Evolutionary conservation across 2,797 vertebrate species (phyloP).

Genomic region (Acanthornis magna): DNA sequence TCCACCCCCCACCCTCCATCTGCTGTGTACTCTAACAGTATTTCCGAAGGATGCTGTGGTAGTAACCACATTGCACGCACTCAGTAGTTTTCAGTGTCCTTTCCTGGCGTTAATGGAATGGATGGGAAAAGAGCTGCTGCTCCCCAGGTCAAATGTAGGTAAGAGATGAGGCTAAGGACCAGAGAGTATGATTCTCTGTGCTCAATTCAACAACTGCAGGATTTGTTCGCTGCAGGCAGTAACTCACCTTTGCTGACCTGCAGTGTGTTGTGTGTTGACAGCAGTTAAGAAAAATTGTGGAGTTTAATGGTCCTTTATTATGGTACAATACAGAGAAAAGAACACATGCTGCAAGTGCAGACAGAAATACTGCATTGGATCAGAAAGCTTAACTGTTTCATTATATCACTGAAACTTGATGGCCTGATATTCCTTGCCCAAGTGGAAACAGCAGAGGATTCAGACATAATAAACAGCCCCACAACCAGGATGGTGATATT

Average conservation of each 20-base stretch:
- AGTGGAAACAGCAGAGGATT: neutral
- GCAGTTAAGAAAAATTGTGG: neutral
- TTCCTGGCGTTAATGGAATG: neutral
- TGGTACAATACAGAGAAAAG: neutral
- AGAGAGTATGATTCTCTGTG: neutral
- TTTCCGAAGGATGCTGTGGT: neutral
- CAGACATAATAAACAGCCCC: neutral
- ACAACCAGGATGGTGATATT: neutral
- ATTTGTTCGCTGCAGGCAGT: neutral
- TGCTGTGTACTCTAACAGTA: neutral
- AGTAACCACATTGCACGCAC: neutral
- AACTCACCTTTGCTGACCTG: neutral
- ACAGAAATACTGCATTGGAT: neutral
- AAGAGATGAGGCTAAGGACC: neutral
- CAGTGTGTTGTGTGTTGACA: neutral
- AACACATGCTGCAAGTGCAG: neutral
- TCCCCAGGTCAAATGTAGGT: neutral
- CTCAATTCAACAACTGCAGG: fast-evolving
- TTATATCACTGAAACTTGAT: neutral
- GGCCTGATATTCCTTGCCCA: neutral
- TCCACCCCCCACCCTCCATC: too few species aligned
- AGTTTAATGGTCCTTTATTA: neutral
- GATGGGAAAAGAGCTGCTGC: neutral
- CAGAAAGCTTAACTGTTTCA: neutral
- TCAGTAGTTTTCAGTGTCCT: neutral